phyloP scores from a whole-genome alignment of 2,797 vertebrate genomes.

The Xenops minutus region DNA sequence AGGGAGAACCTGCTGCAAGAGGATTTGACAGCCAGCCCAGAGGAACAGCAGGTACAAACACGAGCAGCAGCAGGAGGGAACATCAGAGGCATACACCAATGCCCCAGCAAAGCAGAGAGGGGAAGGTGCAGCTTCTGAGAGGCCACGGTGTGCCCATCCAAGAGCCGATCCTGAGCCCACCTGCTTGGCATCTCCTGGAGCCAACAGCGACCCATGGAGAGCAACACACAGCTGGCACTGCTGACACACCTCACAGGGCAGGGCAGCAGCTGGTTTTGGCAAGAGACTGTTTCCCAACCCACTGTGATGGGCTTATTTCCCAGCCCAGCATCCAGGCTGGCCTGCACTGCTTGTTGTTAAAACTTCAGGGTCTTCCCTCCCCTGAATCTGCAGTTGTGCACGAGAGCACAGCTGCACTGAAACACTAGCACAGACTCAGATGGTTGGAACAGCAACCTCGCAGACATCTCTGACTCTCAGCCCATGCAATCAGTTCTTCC shows the following conservation, averaged over 20 bases:
- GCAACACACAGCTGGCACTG: neutral
- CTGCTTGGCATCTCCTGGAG: neutral
- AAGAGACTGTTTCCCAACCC: neutral
- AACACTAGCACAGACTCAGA: neutral
- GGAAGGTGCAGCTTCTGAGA: neutral
- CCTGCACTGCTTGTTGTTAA: neutral
- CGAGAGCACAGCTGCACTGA: accelerated
- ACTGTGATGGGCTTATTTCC: neutral
- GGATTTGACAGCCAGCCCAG: neutral
- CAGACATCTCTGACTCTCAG: accelerated
- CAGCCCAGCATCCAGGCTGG: neutral
- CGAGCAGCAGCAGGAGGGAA: neutral
- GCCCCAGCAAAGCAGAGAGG: neutral
- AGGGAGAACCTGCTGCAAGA: neutral
- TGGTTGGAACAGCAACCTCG: neutral
- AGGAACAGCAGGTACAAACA: neutral
- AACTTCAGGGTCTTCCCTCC: neutral
- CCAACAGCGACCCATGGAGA: neutral
- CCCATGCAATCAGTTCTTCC: neutral
- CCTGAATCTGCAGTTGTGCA: neutral
- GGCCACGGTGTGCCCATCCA: accelerated
- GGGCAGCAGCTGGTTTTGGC: neutral
- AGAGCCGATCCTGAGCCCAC: neutral
- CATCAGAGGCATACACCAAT: neutral
- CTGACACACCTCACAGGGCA: neutral